These are phyloP conservation scores for Petrocephalus microphthalmus DNA, from an alignment of 2,113 vertebrate genomes.

Conservation along the genomic window DNA sequence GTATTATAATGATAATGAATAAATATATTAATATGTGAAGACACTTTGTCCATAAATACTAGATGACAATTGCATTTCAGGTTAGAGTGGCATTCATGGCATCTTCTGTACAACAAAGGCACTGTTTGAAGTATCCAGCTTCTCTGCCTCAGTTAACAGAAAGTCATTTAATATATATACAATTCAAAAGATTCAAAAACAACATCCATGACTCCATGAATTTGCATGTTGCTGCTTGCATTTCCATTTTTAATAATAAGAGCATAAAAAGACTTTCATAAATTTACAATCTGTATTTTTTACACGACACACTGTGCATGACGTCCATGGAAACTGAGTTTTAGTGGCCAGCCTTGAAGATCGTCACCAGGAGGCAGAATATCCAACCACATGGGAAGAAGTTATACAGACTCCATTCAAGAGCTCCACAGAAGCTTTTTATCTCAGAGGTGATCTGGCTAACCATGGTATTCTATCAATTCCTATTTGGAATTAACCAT, in stretches of 20 bases:
- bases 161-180: neutral
- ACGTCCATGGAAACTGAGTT: conserved; percentile 24
- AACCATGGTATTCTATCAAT: conserved; percentile 36
- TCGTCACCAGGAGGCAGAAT: conserved; percentile 26
- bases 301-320: conserved; percentile 26
- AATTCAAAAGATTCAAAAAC: neutral
- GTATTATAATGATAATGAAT: neutral
- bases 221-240: conserved; percentile 21
- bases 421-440: conserved; percentile 54
- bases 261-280: conserved; percentile 47
- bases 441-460: conserved; percentile 37
- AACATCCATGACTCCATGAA: neutral
- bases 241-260: conserved; percentile 50
- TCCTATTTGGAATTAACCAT: conserved; percentile 47
- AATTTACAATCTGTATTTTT: conserved; percentile 44
- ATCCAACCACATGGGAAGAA: conserved; percentile 29
- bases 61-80: neutral
- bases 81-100: neutral
- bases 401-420: conserved; percentile 36
- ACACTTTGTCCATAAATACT: neutral
- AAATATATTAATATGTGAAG: neutral
- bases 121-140: neutral
- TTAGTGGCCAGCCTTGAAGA: conserved; percentile 43
- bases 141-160: neutral
- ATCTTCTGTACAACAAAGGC: neutral